Percentiles rank a stretch among this genome's conserved stretches.
Evolutionary conservation across 2,888 invertebrate species (phyloP).

Genomic region (Malthinus flaveolus): DNA sequence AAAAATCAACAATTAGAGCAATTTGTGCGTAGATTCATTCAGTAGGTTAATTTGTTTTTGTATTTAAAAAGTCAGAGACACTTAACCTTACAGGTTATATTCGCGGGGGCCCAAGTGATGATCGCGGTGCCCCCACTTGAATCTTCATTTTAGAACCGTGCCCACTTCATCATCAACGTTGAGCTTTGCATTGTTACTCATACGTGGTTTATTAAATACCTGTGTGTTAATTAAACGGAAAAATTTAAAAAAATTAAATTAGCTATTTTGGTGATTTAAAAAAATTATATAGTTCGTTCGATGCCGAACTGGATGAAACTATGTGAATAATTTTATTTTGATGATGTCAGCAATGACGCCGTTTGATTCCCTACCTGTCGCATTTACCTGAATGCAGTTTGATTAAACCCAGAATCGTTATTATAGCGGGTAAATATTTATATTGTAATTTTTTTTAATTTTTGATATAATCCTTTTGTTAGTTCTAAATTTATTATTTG

Average conservation of each 20-base stretch:
- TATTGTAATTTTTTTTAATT: constrained; percentile 1
- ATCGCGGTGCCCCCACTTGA: constrained; percentile 26
- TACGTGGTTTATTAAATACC: constrained; percentile 1
- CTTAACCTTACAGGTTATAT: constrained; percentile 31
- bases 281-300: no score
- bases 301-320: not conserved
- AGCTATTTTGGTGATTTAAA: no score
- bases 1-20: no score
- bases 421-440: constrained; percentile 17
- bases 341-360: constrained; percentile 32
- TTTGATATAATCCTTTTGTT: not conserved
- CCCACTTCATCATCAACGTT: constrained; percentile 25
- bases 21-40: not conserved
- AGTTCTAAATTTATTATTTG: not conserved
- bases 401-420: constrained; percentile 5
- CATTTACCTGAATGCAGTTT: constrained; percentile 25
- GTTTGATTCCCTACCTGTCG: constrained; percentile 26
- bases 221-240: not conserved
- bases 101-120: constrained; percentile 30
- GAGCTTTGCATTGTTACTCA: not conserved
- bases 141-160: constrained; percentile 21
- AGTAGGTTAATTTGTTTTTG: constrained; percentile 17
- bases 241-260: no score
- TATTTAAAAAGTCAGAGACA: constrained; percentile 22
- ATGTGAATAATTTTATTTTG: constrained; percentile 13